Evolutionary conservation across 2,888 invertebrate species (phyloP), one percentile per base, ranked within the genome.

Genomic region (Dicranocentrus wangi): DNA sequence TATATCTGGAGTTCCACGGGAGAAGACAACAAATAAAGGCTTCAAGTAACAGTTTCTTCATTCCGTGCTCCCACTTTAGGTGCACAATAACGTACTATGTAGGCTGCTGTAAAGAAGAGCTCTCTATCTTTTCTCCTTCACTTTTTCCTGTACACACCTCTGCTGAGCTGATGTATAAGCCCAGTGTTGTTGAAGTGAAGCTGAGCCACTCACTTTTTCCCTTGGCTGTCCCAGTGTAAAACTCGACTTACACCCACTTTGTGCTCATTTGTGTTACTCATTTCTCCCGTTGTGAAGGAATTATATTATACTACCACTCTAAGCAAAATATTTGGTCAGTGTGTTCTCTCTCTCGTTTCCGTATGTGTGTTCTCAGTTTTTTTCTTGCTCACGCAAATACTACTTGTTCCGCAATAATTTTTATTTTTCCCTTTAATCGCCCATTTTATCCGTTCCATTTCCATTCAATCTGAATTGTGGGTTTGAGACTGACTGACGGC

Each of bases 121-220:
- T 32, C 3, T 32, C 32, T 32, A 32, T 32, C 32, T 32, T 10
- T 10, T 32, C 32, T 32, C 47, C n/a, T 15, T 47, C 47, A 47
- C 17, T 47, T 47, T 47, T n/a, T 47, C 47, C 47, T 17, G 47
- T 47, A 47, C 47, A 47, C 47, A 47, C 47, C 47, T 47, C 47
- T 32, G 10, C 32, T 32, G 5, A 32, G 32, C 32, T 32, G n/a
- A n/a, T n/a, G n/a, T n/a, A n/a, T n/a, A n/a, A n/a, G n/a, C n/a
- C n/a, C n/a, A n/a, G n/a, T n/a, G n/a, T n/a, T n/a, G 5, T 5
- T 39, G 39, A 5, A 8, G 7, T 39, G 39, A 39, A 5, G 5
- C 7, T 47, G n/a, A 15, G 47, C 47, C 15, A 8, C 47, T 47
- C 17, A 17, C 47, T 47, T 47, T 47, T 47, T 47, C 7, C 17